Base-by-base conservation (phyloP, 2,797 vertebrate genomes). In the Eulemur mongoz region DNA sequence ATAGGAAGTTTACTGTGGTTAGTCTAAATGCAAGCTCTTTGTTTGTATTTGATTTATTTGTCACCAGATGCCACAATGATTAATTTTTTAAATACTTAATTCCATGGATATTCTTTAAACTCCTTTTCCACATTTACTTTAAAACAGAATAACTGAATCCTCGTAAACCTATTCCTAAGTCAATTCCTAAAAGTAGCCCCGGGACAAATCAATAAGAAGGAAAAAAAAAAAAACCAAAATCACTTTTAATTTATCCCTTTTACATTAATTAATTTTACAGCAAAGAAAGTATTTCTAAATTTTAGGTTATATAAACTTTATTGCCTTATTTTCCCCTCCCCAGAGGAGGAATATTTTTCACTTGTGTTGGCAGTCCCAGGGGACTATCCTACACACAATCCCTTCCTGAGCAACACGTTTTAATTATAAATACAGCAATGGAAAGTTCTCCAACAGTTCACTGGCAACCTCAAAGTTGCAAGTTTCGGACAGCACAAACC, bases 401-500 rank as follows among this genome's bases (percentile, higher is more conserved):
- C 93, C 85, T 96, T 79, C 81, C 91, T 89, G 86, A 97, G 63
- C 65, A 59, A 87, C 76, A 72, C 10, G 79, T 75, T 89, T 95
- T 76, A 93, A 90, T 86, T 63, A 76, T 57, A 96, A 95, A 75
- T 85, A 92, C 75, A 96, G 92, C 94, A 96, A 95, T 63, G 92
- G 73, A 86, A 97, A 96, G 73, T 81, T 91, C 83, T 96, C 82
- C 67, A 38, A 9, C 65, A 86, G 30, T 87, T 20, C 92, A 57
- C 88, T 57, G 94, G 83, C 14, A 13, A 8, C 89, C 93, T 79
- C 54, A 50, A 95, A 96, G 83, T 20, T 93, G 92, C 96, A 79
- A 38, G 81, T 92, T 98, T 96, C 9, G 1, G 94, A 48, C 75
- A 79, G 96, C 73, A 88, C 12, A 32, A 93, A 95, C 94, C 7